These are phyloP conservation scores for Steinernema feltiae DNA, from an alignment of 1,140 invertebrate genomes.

Conservation along the genomic window DNA sequence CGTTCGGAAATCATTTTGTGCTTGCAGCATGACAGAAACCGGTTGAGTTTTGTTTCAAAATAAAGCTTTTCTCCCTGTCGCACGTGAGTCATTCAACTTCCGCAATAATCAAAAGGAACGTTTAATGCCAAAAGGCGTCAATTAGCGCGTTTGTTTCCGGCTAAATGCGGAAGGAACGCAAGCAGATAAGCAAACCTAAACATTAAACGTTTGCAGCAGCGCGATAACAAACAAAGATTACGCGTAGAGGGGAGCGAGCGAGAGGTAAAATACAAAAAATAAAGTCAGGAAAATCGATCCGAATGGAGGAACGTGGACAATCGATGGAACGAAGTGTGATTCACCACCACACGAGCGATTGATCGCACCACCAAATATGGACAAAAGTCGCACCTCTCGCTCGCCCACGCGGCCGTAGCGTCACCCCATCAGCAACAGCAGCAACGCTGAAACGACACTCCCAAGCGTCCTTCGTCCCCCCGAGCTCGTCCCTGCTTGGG, in stretches of 20 bases:
- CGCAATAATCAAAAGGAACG: too few relatives aligned
- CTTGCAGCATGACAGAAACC: too few relatives aligned
- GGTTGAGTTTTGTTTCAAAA: too few relatives aligned
- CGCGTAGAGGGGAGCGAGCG: background rate
- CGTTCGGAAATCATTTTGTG: too few relatives aligned
- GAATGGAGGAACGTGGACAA: background rate
- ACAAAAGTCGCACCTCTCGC: too few relatives aligned
- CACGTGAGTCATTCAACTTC: too few relatives aligned
- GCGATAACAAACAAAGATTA: background rate
- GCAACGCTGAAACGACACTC: background rate
- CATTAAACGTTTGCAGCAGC: background rate
- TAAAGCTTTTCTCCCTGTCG: too few relatives aligned
- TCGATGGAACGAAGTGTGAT: background rate
- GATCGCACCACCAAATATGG: too few relatives aligned
- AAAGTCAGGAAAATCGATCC: background rate
- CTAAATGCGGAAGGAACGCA: background rate
- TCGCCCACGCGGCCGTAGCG: too few relatives aligned
- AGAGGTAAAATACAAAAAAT: background rate
- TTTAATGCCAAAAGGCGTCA: too few relatives aligned
- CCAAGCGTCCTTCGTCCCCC: conserved; percentile 2
- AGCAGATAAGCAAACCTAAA: background rate
- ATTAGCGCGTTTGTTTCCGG: background rate
- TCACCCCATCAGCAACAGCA: background rate
- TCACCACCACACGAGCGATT: too few relatives aligned
- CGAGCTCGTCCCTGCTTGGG: background rate